Base-by-base conservation (phyloP, 2,113 vertebrate species). In the Macquaria australasica region DNA sequence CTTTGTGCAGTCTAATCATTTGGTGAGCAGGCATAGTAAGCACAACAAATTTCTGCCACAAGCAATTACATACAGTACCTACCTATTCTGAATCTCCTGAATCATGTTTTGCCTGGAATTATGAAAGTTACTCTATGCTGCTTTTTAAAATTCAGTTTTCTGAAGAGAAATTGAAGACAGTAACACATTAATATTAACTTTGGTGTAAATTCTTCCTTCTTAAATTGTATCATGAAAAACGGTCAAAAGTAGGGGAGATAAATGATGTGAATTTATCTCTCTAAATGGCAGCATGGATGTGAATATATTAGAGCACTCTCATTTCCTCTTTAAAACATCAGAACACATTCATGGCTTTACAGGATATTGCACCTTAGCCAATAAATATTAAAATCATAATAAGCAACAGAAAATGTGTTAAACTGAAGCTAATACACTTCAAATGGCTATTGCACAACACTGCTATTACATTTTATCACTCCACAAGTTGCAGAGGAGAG, bases 291-390 rank as follows among this genome's bases (percentile, higher is more conserved):
- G 20, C 20, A 45, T 16, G 21, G 23, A 75, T 79, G 48, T 77
- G 50, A 86, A 53, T 31, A 84, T 62, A 74, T n/a, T 53, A 4
- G 23, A 16, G 23, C 51, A 58, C 51, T 82, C 41, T 88, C 64
- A 86, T 73, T 89, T 90, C 76, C 63, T 92, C 23, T 72, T 25
- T 39, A 5, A 50, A 63, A 51, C 2, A 58, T 37, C 48, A 50
- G 51, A 62, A 34, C 62, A 16, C 18, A 62, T 58, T 84, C 25
- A 48, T 78, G 3, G 58, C 66, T 79, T 69, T 20, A 51, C 25
- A 72, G 25, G 73, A 79, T 69, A 73, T 83, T 77, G 23, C 62
- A 37, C 4, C 58, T 53, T 28, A 77, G 51, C 21, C 3, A 28
- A 34, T 18, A 66, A 66, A 58, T 53, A 15, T 80, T 41, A 41